Base-by-base conservation (phyloP, 1,140 invertebrate genomes). In the Aphaenogaster floridana region DNA sequence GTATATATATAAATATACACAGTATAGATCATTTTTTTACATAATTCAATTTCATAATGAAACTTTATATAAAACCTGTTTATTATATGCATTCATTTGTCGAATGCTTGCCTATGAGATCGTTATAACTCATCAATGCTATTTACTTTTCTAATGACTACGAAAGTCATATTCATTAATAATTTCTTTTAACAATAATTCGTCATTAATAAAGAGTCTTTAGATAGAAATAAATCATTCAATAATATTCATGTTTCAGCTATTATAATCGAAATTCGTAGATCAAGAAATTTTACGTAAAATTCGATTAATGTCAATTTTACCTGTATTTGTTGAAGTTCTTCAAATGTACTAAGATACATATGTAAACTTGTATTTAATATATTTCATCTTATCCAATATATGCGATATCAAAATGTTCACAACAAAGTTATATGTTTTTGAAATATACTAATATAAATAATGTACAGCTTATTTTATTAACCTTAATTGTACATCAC, bases 51-150 rank as follows among this genome's bases (percentile, higher is more conserved):
- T 90, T 90, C 72, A 36, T 86, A 91, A 88, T 87, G 69, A 91
- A 91, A 91, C 74, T 80, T 87, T 89, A 48, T 91, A 90, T 66
- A 88, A 91, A 88, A 90, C 45, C 50, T 84, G 54, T 88, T 88
- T 87, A 59, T 91, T 80, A 91, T 57, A 81, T 83, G 66, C 76
- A 86, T 90, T 91, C 81, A 66, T 59, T 54, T 80, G 50, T 90
- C 63, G 66, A 90, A 87, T 87, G 85, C 74, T 90, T 83, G 52
- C 86, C 74, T 84, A 76, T 71, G 78, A 66, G 63, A 87, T 83
- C 63, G 61, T 84, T 84, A 63, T 59, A 76, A 36, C 54, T 61
- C 88, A 87, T 87, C 84, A 66, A 89, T 83, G 84, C 71, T 89
- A 86, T 90, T 89, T 89, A 64, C 81, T 89, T 89, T 90, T 90